Conservation (phyloP, 2,888 invertebrate genomes). For the Marronus borbonicus region DNA sequence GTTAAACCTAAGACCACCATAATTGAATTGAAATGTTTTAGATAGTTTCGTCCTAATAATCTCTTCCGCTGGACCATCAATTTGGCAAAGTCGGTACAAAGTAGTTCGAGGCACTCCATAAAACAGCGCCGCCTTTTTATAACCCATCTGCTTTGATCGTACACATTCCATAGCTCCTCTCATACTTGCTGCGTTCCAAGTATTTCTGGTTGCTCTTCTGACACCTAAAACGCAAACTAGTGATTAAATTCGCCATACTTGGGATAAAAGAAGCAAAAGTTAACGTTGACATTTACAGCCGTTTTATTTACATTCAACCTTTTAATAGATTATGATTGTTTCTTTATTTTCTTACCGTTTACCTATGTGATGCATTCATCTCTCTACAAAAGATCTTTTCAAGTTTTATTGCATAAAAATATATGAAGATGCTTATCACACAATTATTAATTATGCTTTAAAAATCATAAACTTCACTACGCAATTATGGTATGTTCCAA, state of each 20-base stretch:
- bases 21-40: conserved; percentile 27
- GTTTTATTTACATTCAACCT: conserved; percentile 5
- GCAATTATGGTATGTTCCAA: no score
- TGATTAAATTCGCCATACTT: conserved; percentile 1
- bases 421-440: no score
- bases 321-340: not conserved
- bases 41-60: conserved; percentile 32
- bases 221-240: conserved; percentile 18
- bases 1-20: not conserved
- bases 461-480: no score
- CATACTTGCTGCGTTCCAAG: conserved; percentile 39
- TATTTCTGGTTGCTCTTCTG: conserved; percentile 11
- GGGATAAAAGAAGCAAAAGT: no score
- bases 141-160: conserved; percentile 34
- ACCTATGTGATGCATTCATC: no score
- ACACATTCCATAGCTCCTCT: conserved; percentile 31
- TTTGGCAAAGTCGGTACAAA: conserved; percentile 31
- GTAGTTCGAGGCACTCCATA: conserved; percentile 37
- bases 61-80: conserved; percentile 11
- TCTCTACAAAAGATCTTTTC: no score
- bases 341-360: no score
- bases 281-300: not conserved
- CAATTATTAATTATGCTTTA: no score
- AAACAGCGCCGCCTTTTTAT: conserved; percentile 21
- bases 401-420: no score